Percentiles rank a stretch among this genome's conserved stretches.
phyloP scores from a whole-genome alignment of 2,797 vertebrate genomes.

The Bradypus variegatus region DNA sequence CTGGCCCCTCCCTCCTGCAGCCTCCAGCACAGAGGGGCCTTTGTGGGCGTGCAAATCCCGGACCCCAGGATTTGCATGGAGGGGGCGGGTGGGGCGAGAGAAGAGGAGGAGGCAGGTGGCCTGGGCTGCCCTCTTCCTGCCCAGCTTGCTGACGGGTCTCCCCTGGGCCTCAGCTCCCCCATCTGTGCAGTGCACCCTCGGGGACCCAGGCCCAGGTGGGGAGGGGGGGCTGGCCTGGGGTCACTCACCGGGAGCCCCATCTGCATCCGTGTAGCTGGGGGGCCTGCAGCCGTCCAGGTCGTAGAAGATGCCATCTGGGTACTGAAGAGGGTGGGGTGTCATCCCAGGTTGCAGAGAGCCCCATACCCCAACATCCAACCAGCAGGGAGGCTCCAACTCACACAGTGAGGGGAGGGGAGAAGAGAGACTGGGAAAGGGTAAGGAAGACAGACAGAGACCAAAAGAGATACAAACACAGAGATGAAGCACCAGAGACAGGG shows the following conservation, averaged over 20 bases:
- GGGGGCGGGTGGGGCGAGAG: not conserved
- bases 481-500: not conserved
- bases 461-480: not conserved
- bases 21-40: constrained; percentile 42
- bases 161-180: not conserved
- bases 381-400: not conserved
- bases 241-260: constrained; percentile 59
- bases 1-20: not conserved
- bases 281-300: constrained; percentile 63
- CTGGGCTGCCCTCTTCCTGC: not conserved
- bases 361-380: not conserved
- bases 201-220: not conserved
- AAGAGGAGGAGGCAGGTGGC: not conserved
- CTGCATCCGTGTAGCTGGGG: constrained; percentile 44
- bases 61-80: constrained; percentile 61
- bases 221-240: not conserved
- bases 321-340: constrained; percentile 33
- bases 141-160: not conserved
- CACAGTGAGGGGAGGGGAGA: not conserved
- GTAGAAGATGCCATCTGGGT: constrained; percentile 63
- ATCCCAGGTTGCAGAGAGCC: not conserved
- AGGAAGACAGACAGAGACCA: not conserved
- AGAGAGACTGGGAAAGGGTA: not conserved
- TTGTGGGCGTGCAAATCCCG: constrained; percentile 56
- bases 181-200: not conserved